Conservation (phyloP, 2,797 vertebrate genomes). For the Paedocypris micromegethes region DNA sequence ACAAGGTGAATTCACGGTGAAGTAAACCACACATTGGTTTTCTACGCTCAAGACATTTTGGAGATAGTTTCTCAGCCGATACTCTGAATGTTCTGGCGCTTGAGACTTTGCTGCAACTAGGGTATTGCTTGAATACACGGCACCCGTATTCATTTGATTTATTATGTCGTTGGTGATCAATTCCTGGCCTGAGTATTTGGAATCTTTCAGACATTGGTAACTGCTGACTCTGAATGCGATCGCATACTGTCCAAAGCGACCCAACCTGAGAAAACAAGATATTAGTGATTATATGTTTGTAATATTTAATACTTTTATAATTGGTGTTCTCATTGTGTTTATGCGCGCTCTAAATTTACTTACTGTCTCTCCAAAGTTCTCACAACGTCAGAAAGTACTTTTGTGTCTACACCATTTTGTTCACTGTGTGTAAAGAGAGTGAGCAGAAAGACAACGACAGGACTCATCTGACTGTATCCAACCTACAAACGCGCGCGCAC, state of each 20-base stretch:
- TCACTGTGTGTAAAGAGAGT: no score
- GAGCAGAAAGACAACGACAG: no score
- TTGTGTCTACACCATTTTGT: no score
- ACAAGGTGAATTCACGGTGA: constrained; percentile 14
- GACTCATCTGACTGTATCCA: no score
- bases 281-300: no score
- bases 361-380: no score
- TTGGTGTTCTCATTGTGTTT: no score
- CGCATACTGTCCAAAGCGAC: background rate
- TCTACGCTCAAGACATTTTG: background rate
- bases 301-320: no score
- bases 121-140: background rate
- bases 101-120: background rate
- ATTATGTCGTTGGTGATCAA: background rate
- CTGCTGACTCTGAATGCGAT: background rate
- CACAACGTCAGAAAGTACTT: no score
- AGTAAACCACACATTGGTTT: background rate
- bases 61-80: background rate
- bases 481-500: no score
- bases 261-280: background rate
- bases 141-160: accelerated
- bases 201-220: background rate
- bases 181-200: background rate
- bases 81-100: background rate
- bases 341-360: no score